phyloP scores from a whole-genome alignment of 2,888 invertebrate species.

The Metallyticus violacea region DNA sequence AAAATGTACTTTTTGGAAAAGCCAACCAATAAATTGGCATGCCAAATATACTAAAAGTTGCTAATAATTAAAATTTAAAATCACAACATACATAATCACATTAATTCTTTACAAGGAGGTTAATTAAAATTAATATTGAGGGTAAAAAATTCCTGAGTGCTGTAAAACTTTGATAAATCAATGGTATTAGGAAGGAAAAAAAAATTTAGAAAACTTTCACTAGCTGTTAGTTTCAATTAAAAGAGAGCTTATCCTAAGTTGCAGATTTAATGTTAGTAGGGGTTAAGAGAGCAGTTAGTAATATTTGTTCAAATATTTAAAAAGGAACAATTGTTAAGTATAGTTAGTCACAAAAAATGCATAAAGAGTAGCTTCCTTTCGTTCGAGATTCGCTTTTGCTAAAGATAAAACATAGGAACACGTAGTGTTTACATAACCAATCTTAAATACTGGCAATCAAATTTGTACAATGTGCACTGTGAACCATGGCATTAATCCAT shows the following conservation, averaged over 20 bases:
- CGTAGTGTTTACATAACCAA: neutral
- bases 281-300: neutral
- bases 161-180: neutral
- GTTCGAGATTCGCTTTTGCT: neutral
- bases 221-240: neutral
- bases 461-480: neutral
- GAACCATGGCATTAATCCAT: too few relatives aligned
- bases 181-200: neutral
- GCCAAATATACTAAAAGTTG: neutral
- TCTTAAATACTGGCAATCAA: neutral
- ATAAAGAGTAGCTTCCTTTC: neutral
- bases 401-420: neutral
- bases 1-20: neutral
- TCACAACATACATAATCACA: neutral
- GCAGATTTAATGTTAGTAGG: neutral
- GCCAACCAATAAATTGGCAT: neutral
- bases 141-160: neutral
- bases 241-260: neutral
- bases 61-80: too few relatives aligned
- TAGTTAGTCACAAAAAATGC: too few relatives aligned
- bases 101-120: neutral
- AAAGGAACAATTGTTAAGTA: too few relatives aligned
- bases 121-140: neutral
- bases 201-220: neutral
- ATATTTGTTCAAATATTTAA: too few relatives aligned